phyloP scores from a whole-genome alignment of 2,113 vertebrate genomes.

The Hippoglossus stenolepis region DNA sequence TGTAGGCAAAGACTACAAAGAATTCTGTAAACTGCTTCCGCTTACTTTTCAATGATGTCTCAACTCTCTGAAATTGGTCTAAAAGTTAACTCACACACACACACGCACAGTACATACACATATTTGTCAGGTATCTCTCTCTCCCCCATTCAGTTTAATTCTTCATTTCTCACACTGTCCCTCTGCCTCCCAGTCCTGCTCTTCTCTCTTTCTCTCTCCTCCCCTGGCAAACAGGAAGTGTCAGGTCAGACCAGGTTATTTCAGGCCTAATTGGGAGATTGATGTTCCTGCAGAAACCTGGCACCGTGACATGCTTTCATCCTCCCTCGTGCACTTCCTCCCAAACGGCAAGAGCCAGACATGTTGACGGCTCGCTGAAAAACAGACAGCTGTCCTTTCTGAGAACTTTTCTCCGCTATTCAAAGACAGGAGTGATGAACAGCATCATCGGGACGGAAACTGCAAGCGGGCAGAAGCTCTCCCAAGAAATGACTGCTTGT shows the following conservation, averaged over 20 bases:
- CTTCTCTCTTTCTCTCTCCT: conserved; percentile 23
- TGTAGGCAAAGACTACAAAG: no score
- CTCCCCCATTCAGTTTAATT: conserved; percentile 40
- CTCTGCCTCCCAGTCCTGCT: conserved; percentile 40
- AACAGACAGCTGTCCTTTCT: conserved; percentile 70
- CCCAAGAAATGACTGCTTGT: conserved; percentile 23
- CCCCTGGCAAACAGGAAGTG: conserved; percentile 71
- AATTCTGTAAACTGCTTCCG: no score
- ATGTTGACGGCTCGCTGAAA: conserved; percentile 76
- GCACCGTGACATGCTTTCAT: conserved; percentile 80
- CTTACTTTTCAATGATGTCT: no score
- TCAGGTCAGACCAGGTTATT: conserved; percentile 76
- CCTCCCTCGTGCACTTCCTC: conserved; percentile 73
- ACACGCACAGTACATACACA: neutral
- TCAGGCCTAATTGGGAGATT: conserved; percentile 82
- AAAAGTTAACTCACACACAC: neutral
- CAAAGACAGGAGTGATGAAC: conserved; percentile 41
- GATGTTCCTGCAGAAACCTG: conserved; percentile 81
- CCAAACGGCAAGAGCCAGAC: conserved; percentile 71
- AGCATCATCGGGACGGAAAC: conserved; percentile 5
- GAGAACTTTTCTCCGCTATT: conserved; percentile 45
- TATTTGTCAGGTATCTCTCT: conserved; percentile 9
- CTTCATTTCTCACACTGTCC: conserved; percentile 41
- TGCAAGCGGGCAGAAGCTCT: conserved; percentile 18
- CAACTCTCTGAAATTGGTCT: no score